phyloP scores from a whole-genome alignment of 2,797 vertebrate genomes.

The Xiphorhynchus erythropygius region DNA sequence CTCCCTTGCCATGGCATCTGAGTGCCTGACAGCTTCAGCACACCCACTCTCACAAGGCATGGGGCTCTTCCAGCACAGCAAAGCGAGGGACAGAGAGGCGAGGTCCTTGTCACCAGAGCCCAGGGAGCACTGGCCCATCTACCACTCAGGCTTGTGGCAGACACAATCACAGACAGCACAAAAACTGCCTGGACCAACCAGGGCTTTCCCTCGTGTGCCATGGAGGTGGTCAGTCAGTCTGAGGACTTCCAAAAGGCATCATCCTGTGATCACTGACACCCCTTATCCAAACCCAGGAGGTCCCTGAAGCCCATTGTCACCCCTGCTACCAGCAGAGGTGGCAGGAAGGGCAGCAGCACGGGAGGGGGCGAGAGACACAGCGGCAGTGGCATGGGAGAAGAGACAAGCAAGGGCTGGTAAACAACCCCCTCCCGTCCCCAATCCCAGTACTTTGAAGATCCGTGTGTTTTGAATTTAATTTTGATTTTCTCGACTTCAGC shows the following conservation, averaged over 20 bases:
- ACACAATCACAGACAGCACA: not conserved
- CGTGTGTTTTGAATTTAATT: conserved; percentile 85
- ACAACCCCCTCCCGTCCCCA: conserved; percentile 32
- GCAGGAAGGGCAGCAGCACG: not conserved
- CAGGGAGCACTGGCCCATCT: not conserved
- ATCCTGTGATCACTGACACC: not conserved
- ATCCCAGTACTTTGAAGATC: conserved; percentile 77
- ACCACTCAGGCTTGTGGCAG: not conserved
- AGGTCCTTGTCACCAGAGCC: not conserved
- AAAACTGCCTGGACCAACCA: not conserved
- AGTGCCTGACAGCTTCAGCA: not conserved
- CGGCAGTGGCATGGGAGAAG: not conserved
- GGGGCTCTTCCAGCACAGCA: not conserved
- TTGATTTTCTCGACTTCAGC: conserved; percentile 84
- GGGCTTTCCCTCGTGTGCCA: not conserved
- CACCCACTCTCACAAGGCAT: not conserved
- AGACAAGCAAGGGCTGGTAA: conserved; percentile 33
- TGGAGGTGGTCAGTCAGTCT: not conserved
- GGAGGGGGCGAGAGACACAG: not conserved
- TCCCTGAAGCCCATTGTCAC: not conserved
- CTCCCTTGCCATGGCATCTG: not conserved
- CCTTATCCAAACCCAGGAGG: not conserved
- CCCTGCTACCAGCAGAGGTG: not conserved
- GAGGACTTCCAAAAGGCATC: not conserved
- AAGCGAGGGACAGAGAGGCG: not conserved